Evolutionary conservation across 2,888 invertebrate genomes (phyloP), one percentile per base, ranked within the genome.

Genomic region (Drosophila aldrichi): DNA sequence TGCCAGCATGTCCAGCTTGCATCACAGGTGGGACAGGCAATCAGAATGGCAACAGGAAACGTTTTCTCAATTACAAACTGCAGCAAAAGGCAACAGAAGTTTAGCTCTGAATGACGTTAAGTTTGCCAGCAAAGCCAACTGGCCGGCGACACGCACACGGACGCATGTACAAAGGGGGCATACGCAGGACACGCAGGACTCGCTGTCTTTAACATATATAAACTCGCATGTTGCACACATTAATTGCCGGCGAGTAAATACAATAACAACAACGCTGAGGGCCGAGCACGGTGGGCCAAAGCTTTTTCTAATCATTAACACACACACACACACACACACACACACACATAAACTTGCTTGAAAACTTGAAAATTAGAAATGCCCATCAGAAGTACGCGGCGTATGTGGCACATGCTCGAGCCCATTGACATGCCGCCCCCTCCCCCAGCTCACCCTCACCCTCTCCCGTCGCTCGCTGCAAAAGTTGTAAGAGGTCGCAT

Each of bases 271-370:
- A 79, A 70, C 63, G 74, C 67, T 61, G 63, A 65, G 34, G 43
- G 58, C 44, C 64, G 52, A 62, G 48, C 48, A 32, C 41, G 25
- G 70, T 56, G 46, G 64, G 61, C 69, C 77, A 85, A 80, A 85
- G 82, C 78, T 74, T 88, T 88, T 88, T 90, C 89, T 91, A 91
- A 91, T 91, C 91, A 91, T 91, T 91, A 91, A 89, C 91, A 90
- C 84, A 62, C 49, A 56, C 51, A 81, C 81, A 68, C 65, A 52
- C 59, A 57, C 70, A 51, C 54, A 54, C 29, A 41, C 52, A 89
- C 91, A 88, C 83, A 64, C 43, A 54, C 54, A 81, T 79, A 66
- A 43, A 70, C 57, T 71, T 83, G 88, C 82, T 63, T 49, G 66
- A 62, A 91, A 91, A 90, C 87, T 70, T 74, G 79, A 60, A 91